phyloP scores from a whole-genome alignment of 2,797 vertebrate species.

The Holocentrus rufus region DNA sequence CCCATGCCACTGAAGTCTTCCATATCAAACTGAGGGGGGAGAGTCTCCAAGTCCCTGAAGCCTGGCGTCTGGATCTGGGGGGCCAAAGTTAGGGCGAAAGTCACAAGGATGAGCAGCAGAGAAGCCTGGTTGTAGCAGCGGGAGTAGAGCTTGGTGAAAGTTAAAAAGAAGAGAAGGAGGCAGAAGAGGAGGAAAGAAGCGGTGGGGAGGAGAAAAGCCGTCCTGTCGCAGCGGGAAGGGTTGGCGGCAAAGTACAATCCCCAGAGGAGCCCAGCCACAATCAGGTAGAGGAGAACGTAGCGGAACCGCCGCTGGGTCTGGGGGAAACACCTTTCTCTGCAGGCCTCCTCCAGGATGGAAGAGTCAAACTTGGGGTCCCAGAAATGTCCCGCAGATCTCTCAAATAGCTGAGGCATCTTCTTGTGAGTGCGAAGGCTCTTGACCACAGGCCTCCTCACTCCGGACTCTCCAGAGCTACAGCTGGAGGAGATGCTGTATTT shows the following conservation, averaged over 20 bases:
- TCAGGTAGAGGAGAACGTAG: constrained; percentile 92
- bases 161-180: constrained; percentile 89
- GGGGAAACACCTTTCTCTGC: constrained; percentile 94
- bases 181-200: constrained; percentile 89
- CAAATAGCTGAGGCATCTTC: constrained; percentile 94
- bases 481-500: constrained; percentile 98
- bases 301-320: constrained; percentile 95
- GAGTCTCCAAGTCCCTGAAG: constrained; percentile 70
- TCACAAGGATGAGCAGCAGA: constrained; percentile 87
- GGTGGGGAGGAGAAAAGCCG: constrained; percentile 86
- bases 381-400: constrained; percentile 94
- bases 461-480: constrained; percentile 93
- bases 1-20: constrained; percentile 68
- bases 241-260: constrained; percentile 89
- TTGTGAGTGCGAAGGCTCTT: constrained; percentile 80
- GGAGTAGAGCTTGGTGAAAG: constrained; percentile 89
- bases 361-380: constrained; percentile 99
- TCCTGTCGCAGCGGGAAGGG: constrained; percentile 81
- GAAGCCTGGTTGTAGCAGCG: constrained; percentile 89
- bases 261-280: constrained; percentile 89
- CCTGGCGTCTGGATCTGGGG: constrained; percentile 87
- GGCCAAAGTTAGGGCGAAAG: constrained; percentile 89
- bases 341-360: constrained; percentile 94
- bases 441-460: constrained; percentile 79
- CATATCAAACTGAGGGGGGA: constrained; percentile 66